Evolutionary conservation across 2,113 vertebrate genomes (phyloP).

Genomic region (Myanophis thanlyinensis): DNA sequence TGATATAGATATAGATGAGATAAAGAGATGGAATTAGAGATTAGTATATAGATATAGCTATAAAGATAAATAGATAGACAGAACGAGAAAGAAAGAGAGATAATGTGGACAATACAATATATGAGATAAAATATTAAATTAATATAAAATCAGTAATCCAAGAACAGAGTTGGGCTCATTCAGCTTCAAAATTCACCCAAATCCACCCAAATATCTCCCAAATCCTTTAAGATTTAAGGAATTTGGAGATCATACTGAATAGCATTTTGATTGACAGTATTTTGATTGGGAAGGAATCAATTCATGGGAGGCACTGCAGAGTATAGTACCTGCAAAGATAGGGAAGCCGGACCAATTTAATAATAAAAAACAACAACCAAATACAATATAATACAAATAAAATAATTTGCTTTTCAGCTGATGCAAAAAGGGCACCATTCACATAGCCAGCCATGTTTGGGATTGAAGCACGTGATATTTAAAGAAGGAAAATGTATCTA

Average conservation of each 20-base stretch:
- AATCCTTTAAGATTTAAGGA: background rate
- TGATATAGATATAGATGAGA: too few species aligned
- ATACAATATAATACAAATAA: background rate
- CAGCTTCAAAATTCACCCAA: background rate
- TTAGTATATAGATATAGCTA: too few species aligned
- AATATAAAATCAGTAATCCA: background rate
- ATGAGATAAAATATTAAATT: background rate
- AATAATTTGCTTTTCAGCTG: background rate
- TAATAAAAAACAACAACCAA: background rate
- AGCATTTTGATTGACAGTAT: background rate
- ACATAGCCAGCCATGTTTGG: background rate
- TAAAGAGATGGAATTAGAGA: too few species aligned
- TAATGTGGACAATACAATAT: background rate
- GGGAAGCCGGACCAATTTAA: background rate
- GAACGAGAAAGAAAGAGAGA: background rate
- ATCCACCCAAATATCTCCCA: background rate
- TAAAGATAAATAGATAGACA: too few species aligned
- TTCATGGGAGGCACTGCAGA: background rate
- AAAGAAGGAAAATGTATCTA: background rate
- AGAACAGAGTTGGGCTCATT: background rate
- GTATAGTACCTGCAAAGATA: background rate
- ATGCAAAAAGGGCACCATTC: background rate
- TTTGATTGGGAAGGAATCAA: background rate
- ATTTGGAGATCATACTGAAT: background rate
- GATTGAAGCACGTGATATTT: background rate